phyloP scores from a whole-genome alignment of 2,113 vertebrate genomes.

The Sialia sialis region DNA sequence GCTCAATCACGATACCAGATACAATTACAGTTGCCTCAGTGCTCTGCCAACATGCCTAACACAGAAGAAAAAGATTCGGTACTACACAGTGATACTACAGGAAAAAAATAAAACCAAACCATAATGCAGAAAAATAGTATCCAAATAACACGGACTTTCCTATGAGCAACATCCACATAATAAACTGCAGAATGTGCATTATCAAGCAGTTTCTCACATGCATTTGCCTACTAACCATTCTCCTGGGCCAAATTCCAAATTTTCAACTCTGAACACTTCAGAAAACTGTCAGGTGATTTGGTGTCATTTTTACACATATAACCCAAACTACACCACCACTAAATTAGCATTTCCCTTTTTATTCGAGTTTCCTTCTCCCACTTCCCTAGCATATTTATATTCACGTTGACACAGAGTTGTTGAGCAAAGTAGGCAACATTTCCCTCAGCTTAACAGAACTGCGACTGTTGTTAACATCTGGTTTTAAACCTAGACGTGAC shows the following conservation, averaged over 20 bases:
- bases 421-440: neutral
- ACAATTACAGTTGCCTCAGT: neutral
- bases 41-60: neutral
- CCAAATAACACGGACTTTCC: neutral
- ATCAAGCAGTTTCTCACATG: neutral
- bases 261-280: neutral
- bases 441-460: neutral
- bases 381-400: neutral
- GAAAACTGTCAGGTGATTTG: constrained; percentile 2
- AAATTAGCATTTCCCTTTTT: neutral
- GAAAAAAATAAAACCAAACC: neutral
- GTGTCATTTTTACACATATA: neutral
- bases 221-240: neutral
- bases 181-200: neutral
- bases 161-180: neutral
- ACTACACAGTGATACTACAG: neutral
- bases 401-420: neutral
- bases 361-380: neutral
- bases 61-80: neutral
- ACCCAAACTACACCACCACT: neutral
- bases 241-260: neutral
- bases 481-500: neutral
- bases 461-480: neutral
- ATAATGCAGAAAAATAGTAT: neutral
- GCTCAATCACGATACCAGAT: neutral